Evolutionary conservation across 2,888 invertebrate genomes (phyloP).

Genomic region (Agrochola circellaris): DNA sequence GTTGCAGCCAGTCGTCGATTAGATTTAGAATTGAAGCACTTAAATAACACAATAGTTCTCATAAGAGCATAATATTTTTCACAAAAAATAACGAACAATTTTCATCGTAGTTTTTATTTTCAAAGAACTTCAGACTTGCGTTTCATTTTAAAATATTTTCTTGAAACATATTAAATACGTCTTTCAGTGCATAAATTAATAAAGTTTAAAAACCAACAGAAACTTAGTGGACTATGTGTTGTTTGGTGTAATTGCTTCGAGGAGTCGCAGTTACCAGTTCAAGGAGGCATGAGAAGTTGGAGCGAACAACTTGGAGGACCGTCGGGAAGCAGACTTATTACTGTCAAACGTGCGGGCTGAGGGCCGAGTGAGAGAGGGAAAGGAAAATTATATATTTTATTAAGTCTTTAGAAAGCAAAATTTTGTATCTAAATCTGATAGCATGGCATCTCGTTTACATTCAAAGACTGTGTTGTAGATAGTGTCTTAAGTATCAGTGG

Average conservation of each 20-base stretch:
- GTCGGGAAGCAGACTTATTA: slow-evolving; percentile 73
- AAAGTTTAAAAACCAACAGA: slow-evolving; percentile 73
- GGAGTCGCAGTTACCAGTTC: slow-evolving; percentile 84
- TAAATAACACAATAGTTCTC: neutral
- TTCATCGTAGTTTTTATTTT: slow-evolving; percentile 20
- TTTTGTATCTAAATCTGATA: neutral
- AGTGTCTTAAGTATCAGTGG: neutral
- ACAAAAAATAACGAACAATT: neutral
- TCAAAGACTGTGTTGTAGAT: neutral
- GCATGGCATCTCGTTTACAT: neutral
- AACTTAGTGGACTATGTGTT: slow-evolving; percentile 75
- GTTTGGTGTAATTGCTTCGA: slow-evolving; percentile 83
- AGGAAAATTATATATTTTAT: neutral
- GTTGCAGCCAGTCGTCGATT: slow-evolving; percentile 34
- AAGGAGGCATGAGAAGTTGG: slow-evolving; percentile 82
- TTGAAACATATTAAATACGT: slow-evolving; percentile 64
- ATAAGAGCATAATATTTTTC: neutral
- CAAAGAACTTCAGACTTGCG: slow-evolving; percentile 40
- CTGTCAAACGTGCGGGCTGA: slow-evolving; percentile 67
- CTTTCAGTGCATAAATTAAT: slow-evolving; percentile 69
- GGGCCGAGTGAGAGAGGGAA: slow-evolving; percentile 39
- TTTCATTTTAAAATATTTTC: slow-evolving; percentile 58
- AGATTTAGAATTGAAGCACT: slow-evolving; percentile 26
- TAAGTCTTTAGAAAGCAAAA: neutral
- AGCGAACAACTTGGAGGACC: slow-evolving; percentile 70